These are phyloP conservation scores for Eilema depressum DNA, from an alignment of 2,888 invertebrate genomes.

Conservation along the genomic window DNA sequence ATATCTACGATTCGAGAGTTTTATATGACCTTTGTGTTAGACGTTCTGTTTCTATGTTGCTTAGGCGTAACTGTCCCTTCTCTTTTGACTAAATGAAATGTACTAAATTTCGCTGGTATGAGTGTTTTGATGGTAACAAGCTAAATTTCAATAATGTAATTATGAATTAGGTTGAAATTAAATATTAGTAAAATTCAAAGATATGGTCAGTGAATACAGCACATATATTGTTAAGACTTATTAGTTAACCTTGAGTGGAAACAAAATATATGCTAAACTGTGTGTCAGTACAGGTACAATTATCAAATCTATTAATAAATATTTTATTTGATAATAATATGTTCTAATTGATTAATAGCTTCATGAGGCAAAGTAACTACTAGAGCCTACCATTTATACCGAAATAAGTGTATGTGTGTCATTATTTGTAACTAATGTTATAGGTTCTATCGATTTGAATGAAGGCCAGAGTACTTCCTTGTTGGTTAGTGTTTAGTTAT, in stretches of 20 bases:
- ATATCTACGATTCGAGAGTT: constrained; percentile 43
- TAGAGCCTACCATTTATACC: constrained; percentile 10
- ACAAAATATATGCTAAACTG: not conserved
- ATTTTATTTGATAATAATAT: constrained; percentile 4
- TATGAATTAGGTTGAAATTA: not conserved
- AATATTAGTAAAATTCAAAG: not conserved
- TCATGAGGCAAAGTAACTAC: constrained; percentile 9
- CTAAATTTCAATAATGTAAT: not conserved
- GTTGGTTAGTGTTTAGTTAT: constrained; percentile 52
- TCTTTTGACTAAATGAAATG: not conserved
- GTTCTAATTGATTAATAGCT: constrained; percentile 13
- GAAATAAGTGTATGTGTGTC: constrained; percentile 21
- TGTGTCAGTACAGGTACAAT: not conserved
- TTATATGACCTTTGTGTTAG: constrained; percentile 38
- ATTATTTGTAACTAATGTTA: constrained; percentile 30
- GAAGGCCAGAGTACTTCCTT: constrained; percentile 57
- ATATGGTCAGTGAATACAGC: not conserved
- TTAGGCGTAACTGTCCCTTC: constrained; percentile 1
- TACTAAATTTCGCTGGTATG: not conserved
- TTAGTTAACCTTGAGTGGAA: constrained; percentile 2
- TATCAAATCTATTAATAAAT: constrained; percentile 12
- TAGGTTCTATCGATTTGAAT: constrained; percentile 51
- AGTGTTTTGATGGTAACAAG: not conserved
- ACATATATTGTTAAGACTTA: not conserved
- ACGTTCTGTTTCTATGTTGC: constrained; percentile 21